Conservation (phyloP, 2,113 vertebrate genomes). For the Thalassarche chlororhynchos region DNA sequence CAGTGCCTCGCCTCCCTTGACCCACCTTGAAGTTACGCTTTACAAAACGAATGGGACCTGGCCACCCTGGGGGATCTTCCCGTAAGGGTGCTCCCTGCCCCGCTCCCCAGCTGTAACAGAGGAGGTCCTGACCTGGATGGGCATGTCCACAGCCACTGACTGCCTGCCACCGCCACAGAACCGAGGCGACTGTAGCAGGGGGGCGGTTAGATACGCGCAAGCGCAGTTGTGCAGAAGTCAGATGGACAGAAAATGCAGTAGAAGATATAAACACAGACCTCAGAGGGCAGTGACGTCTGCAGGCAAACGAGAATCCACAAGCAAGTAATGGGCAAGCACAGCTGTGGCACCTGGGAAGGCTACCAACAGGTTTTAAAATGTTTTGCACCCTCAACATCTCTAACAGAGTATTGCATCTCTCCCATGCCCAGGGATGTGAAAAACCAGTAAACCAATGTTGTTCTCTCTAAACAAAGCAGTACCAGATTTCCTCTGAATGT, state of each 20-base stretch:
- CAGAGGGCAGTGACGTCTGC: too few relatives aligned
- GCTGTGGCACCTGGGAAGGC: too few relatives aligned
- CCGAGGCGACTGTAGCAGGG: too few relatives aligned
- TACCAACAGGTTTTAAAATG: too few relatives aligned
- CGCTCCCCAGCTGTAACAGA: not conserved
- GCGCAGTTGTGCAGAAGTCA: too few relatives aligned
- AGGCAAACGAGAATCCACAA: too few relatives aligned
- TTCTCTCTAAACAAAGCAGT: not conserved
- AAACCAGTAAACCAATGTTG: not conserved
- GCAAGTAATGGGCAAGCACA: too few relatives aligned
- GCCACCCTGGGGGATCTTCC: not conserved
- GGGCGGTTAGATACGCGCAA: too few relatives aligned
- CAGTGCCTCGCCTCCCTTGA: not conserved
- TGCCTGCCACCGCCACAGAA: not conserved
- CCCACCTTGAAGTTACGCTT: not conserved
- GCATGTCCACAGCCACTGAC: accelerated
- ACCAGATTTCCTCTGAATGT: not conserved
- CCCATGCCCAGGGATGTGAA: not conserved
- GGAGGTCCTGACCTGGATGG: not conserved
- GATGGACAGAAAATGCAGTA: too few relatives aligned
- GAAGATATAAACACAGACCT: too few relatives aligned
- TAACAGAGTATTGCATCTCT: not conserved
- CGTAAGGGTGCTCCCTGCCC: not conserved
- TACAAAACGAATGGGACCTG: not conserved
- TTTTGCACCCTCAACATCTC: too few relatives aligned